These are phyloP conservation scores for Sipha maydis DNA, from an alignment of 2,888 invertebrate genomes.

Conservation along the genomic window DNA sequence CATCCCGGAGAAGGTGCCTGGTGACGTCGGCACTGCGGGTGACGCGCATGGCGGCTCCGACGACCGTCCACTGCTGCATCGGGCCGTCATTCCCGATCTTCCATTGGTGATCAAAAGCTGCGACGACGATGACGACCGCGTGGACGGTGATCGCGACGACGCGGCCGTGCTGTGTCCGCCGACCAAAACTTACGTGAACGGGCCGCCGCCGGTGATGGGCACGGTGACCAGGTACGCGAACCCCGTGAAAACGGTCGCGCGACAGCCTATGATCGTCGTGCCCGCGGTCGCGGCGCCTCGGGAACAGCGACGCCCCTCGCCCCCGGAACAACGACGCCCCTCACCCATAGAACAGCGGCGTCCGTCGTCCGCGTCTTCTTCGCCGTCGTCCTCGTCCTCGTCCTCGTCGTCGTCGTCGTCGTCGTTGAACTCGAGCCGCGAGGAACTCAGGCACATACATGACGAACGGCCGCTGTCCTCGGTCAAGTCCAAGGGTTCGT, in stretches of 20 bases:
- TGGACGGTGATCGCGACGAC: constrained; percentile 74
- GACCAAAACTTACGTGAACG: constrained; percentile 48
- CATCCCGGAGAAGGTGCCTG: constrained; percentile 79
- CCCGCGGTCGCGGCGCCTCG: constrained; percentile 52
- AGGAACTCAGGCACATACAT: constrained; percentile 65
- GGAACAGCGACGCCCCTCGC: neutral
- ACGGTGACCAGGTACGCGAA: constrained; percentile 30
- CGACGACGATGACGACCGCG: constrained; percentile 74
- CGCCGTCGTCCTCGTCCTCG: neutral
- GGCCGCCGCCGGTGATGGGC: constrained; percentile 28
- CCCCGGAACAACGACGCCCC: neutral
- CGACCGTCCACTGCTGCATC: constrained; percentile 65
- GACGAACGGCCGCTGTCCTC: constrained; percentile 49
- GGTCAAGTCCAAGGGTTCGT: constrained; percentile 44
- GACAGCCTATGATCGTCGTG: constrained; percentile 65
- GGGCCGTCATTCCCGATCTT: constrained; percentile 67
- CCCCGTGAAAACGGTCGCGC: constrained; percentile 26
- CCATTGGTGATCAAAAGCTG: constrained; percentile 66
- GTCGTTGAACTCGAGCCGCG: constrained; percentile 66
- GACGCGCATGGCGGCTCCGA: constrained; percentile 68
- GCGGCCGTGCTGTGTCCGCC: constrained; percentile 40
- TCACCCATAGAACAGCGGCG: constrained; percentile 4
- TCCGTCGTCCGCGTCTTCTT: neutral
- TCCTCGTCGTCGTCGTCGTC: constrained; percentile 63
- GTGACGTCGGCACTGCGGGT: constrained; percentile 65